These are phyloP conservation scores for Bettongia penicillata DNA, from an alignment of 2,113 vertebrate species.

Conservation along the genomic window DNA sequence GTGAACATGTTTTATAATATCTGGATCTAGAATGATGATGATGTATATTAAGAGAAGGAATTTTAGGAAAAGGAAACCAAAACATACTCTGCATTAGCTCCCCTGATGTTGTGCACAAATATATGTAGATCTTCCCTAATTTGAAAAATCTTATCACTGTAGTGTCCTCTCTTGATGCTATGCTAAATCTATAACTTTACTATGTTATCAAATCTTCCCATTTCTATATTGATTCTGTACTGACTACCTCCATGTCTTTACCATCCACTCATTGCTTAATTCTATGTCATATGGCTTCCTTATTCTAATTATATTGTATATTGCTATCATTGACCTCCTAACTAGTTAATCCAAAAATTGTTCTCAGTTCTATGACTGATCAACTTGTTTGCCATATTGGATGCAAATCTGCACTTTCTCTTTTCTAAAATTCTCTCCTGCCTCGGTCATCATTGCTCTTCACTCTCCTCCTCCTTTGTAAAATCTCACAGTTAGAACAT, in stretches of 20 bases:
- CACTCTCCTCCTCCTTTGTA: not conserved
- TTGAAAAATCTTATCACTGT: not conserved
- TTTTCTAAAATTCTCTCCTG: not conserved
- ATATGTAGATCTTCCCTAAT: not conserved
- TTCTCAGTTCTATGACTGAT: not conserved
- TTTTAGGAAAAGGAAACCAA: too few species aligned
- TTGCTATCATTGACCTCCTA: slow-evolving; percentile 34
- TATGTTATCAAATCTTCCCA: not conserved
- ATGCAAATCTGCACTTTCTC: not conserved
- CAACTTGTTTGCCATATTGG: not conserved
- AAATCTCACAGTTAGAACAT: not conserved
- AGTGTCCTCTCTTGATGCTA: not conserved
- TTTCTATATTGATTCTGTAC: not conserved
- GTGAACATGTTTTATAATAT: slow-evolving; percentile 12
- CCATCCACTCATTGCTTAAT: not conserved
- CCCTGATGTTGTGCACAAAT: not conserved
- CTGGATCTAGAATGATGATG: too few species aligned
- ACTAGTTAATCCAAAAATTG: slow-evolving; percentile 32
- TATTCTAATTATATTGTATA: slow-evolving; percentile 10
- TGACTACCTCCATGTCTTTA: slow-evolving; percentile 41
- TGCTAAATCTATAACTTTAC: slow-evolving; percentile 18
- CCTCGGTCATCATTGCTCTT: not conserved
- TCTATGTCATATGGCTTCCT: not conserved
- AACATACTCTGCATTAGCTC: not conserved
- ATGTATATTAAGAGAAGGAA: too few species aligned